Evolutionary conservation across 2,113 vertebrate species (phyloP).

Genomic region (Ictidomys tridecemlineatus): DNA sequence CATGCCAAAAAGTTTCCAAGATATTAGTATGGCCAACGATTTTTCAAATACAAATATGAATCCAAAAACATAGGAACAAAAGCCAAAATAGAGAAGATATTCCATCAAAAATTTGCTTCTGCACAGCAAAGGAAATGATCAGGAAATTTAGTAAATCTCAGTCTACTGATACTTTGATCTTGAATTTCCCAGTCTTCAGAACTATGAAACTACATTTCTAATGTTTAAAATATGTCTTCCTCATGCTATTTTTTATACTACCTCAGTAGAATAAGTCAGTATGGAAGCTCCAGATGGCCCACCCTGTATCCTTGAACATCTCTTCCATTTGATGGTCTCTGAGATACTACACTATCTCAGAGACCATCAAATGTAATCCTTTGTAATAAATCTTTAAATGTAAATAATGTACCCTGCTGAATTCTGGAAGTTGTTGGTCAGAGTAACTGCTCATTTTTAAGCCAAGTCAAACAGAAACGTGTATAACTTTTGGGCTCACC

Average conservation of each 20-base stretch:
- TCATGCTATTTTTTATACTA: background rate
- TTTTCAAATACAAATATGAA: background rate
- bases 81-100: background rate
- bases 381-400: background rate
- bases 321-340: background rate
- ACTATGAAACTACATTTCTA: background rate
- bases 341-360: background rate
- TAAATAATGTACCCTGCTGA: background rate
- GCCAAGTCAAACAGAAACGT: background rate
- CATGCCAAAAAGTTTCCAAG: background rate
- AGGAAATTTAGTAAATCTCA: background rate
- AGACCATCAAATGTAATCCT: too few relatives aligned
- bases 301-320: background rate
- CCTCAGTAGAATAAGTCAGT: background rate
- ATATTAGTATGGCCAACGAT: background rate
- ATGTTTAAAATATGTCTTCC: background rate
- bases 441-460: background rate
- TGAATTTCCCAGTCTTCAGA: background rate
- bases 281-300: too few relatives aligned
- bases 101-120: background rate
- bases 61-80: background rate
- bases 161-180: background rate
- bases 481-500: background rate
- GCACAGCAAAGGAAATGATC: background rate
- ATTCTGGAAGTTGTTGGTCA: background rate